phyloP scores from a whole-genome alignment of 2,797 vertebrate species.

The Arnoldichthys spilopterus region DNA sequence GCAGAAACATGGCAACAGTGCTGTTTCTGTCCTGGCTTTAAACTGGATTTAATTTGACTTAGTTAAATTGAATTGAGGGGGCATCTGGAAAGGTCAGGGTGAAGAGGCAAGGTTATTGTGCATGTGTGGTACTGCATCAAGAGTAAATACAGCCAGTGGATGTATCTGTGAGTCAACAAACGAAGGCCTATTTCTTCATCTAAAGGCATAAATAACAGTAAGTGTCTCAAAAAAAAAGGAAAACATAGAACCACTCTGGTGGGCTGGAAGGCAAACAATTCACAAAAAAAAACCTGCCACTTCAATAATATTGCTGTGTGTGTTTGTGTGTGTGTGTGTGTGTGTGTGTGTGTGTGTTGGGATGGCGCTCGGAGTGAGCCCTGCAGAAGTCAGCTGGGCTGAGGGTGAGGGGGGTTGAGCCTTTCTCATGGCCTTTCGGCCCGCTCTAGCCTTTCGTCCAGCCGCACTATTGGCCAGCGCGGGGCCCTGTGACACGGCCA shows the following conservation, averaged over 20 bases:
- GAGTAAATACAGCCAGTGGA: conserved; percentile 30
- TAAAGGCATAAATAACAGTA: conserved; percentile 42
- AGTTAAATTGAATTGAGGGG: conserved; percentile 19
- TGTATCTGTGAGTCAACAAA: conserved; percentile 39
- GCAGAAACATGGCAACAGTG: conserved; percentile 11
- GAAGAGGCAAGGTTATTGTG: conserved; percentile 21
- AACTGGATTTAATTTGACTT: conserved; percentile 29
- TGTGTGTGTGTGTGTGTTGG: conserved; percentile 50
- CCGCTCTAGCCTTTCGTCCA: conserved; percentile 66
- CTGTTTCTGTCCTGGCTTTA: conserved; percentile 21
- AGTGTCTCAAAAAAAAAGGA: conserved; percentile 41
- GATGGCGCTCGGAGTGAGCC: conserved; percentile 67
- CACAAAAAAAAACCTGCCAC: conserved; percentile 38
- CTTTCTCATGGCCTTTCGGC: conserved; percentile 81
- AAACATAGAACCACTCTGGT: conserved; percentile 41
- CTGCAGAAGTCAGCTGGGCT: conserved; percentile 67
- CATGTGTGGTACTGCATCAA: conserved; percentile 47
- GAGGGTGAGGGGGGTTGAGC: conserved; percentile 64
- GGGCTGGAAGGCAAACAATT: conserved; percentile 50
- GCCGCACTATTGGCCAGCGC: conserved; percentile 70
- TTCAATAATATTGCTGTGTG: conserved; percentile 46
- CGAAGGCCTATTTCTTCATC: conserved; percentile 27
- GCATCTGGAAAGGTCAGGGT: conserved; percentile 23
- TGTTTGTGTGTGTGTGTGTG: conserved; percentile 56
- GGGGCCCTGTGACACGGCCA: conserved; percentile 57